These are phyloP conservation scores for Salvelinus sp. DNA, from an alignment of 2,113 vertebrate species.

Conservation along the genomic window DNA sequence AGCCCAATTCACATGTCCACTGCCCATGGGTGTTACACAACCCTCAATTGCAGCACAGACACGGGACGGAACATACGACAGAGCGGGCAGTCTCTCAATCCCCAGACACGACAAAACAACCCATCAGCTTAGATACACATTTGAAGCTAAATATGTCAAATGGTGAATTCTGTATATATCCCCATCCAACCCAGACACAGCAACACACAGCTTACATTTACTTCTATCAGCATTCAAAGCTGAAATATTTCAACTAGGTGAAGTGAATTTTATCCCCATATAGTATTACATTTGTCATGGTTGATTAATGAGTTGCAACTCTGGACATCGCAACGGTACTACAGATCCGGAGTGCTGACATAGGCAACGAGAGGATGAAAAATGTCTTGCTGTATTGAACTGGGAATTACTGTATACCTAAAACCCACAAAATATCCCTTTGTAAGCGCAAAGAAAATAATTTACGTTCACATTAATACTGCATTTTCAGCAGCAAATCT, in stretches of 20 bases:
- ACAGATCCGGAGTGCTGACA: background rate
- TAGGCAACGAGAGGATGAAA: background rate
- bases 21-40: constrained; percentile 44
- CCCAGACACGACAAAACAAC: constrained; percentile 5
- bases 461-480: background rate
- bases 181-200: too few species aligned
- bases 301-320: constrained; percentile 2
- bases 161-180: background rate
- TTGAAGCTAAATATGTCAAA: background rate
- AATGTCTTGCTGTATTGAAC: background rate
- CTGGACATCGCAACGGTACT: background rate
- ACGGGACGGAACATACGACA: constrained; percentile 41
- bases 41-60: constrained; percentile 23
- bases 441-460: background rate
- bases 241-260: background rate
- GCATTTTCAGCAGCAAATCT: constrained; percentile 1
- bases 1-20: constrained; percentile 50
- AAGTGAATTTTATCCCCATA: background rate
- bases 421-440: background rate
- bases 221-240: background rate
- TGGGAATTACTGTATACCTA: background rate
- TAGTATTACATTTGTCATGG: background rate
- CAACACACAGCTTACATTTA: too few species aligned
- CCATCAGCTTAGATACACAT: background rate
- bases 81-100: constrained; percentile 18